Base-by-base conservation (phyloP, 2,888 invertebrate genomes). In the Hypomecis atomaria region DNA sequence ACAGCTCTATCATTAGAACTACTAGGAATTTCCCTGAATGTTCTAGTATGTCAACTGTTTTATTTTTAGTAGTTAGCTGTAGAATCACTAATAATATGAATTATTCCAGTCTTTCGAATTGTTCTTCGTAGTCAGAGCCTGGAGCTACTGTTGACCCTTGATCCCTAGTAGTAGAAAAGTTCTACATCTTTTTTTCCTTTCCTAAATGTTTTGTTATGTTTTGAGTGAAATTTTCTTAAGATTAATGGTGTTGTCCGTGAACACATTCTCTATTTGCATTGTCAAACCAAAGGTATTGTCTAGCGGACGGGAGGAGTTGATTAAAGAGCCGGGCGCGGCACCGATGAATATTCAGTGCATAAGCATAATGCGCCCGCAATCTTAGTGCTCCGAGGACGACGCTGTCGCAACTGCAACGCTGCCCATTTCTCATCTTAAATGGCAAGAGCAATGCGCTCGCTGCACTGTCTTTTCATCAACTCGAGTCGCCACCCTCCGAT, bases 381-480 rank as follows among this genome's bases (percentile, higher is more conserved):
- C 88, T 88, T 81, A 84, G 83, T 74, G 80, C 79, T 73, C 66
- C 74, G 69, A 71, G 73, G 79, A 72, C 73, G 71, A 69, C 73
- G 79, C 84, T 85, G 87, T 89, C 86, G 84, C 81, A 79, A 81
- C 82, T 83, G 83, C 85, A 85, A 72, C 79, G 83, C 84, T 85
- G 86, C 81, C 87, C 89, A 90, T 91, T 89, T 89, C 86, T 90
- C 90, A 89, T 88, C 85, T 86, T 82, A 87, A 91, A 90, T 83
- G 84, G 83, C 83, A 82, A 81, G 79, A 83, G 84, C 84, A 85
- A 78, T 77, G 81, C 78, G 79, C 74, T 78, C 78, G 57, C 72
- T 66, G 69, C 71, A 62, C 63, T 67, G 69, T 71, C 71, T 76
- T 77, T 81, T 80, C 77, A 74, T 67, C n/a, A n/a, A n/a, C n/a